These are phyloP conservation scores for Tigriopus japonicus DNA, from an alignment of 1,140 invertebrate species.

Conservation along the genomic window DNA sequence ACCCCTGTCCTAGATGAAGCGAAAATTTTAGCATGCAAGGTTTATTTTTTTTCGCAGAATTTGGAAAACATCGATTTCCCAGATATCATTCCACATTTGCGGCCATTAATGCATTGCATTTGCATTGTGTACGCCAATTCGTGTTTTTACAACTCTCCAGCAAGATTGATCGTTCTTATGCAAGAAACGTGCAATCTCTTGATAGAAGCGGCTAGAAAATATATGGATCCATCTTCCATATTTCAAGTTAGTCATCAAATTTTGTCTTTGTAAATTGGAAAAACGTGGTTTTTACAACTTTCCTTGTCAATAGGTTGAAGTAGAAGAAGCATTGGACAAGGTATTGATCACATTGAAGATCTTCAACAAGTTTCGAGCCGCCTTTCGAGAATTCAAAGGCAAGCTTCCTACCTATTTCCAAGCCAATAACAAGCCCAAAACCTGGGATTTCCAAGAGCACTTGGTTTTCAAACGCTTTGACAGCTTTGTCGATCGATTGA, in stretches of 20 bases:
- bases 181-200: conserved; percentile 55
- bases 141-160: conserved; percentile 67
- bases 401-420: conserved; percentile 41
- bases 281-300: background rate
- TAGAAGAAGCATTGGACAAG: conserved; percentile 61
- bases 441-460: conserved; percentile 68
- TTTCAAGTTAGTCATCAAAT: conserved; percentile 29
- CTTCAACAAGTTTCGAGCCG: conserved; percentile 34
- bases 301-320: conserved; percentile 44
- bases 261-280: background rate
- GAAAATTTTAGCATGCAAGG: no score
- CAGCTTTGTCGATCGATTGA: conserved; percentile 56
- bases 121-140: conserved; percentile 76
- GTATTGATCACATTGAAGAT: conserved; percentile 49
- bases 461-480: conserved; percentile 67
- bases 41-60: conserved; percentile 23
- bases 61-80: conserved; percentile 68
- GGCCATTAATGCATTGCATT: conserved; percentile 56
- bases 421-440: conserved; percentile 36
- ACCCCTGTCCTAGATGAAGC: no score
- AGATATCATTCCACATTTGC: conserved; percentile 50
- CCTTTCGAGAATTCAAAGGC: conserved; percentile 42
- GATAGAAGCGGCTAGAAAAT: conserved; percentile 46
- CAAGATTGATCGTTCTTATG: conserved; percentile 68
- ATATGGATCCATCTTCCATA: conserved; percentile 64